These are phyloP conservation scores for Oxytorus armatus DNA, from an alignment of 2,888 invertebrate genomes.

Conservation along the genomic window DNA sequence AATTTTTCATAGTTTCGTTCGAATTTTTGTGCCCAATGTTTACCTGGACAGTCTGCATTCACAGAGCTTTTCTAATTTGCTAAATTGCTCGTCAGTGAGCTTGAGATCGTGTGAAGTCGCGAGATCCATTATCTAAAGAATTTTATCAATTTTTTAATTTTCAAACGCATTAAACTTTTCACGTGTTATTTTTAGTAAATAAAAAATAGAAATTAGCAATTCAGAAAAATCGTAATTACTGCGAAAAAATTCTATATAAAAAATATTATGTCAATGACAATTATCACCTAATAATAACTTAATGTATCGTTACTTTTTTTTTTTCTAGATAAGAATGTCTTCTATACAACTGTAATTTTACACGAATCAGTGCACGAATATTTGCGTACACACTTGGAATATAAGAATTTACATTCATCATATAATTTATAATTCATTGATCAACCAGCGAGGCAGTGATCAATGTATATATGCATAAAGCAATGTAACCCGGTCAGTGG, in stretches of 20 bases:
- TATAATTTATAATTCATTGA: slow-evolving; percentile 27
- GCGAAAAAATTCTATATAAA: too few species aligned
- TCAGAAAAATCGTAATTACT: too few species aligned
- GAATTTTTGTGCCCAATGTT: neutral
- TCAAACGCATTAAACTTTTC: neutral
- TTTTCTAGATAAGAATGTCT: too few species aligned
- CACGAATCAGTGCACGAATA: neutral
- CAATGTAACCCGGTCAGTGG: slow-evolving; percentile 28
- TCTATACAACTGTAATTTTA: neutral
- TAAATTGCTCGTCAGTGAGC: slow-evolving; percentile 74
- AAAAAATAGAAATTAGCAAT: neutral
- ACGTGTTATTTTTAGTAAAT: too few species aligned
- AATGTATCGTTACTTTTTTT: too few species aligned
- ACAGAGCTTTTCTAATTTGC: slow-evolving; percentile 77
- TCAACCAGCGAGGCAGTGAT: slow-evolving; percentile 14
- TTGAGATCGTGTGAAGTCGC: slow-evolving; percentile 69
- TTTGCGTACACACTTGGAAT: neutral
- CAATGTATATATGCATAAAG: neutral
- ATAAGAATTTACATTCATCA: neutral
- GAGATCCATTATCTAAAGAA: slow-evolving; percentile 79
- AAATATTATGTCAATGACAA: too few species aligned
- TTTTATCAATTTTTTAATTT: slow-evolving; percentile 1
- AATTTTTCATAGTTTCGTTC: neutral
- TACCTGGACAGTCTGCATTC: slow-evolving; percentile 82
- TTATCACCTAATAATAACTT: too few species aligned